Conservation (phyloP, 64 coral and sea anemone genomes). For the Pocillopora damicornis region DNA sequence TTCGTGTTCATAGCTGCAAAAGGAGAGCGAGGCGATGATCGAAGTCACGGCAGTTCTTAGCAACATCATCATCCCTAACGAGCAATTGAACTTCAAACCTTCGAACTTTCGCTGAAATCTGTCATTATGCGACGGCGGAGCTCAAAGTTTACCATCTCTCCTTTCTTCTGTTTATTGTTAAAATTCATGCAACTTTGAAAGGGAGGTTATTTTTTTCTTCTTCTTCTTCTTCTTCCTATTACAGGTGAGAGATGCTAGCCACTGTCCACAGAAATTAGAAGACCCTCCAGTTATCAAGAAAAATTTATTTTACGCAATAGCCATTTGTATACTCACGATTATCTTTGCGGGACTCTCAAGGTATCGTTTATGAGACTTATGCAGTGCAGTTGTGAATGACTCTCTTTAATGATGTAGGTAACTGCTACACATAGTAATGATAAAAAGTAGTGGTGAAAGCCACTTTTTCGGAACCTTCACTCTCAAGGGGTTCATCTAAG, state of each 20-base stretch:
- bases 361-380: background rate
- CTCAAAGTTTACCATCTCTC: no score
- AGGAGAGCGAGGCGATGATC: no score
- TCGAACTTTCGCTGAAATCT: no score
- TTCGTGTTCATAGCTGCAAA: no score
- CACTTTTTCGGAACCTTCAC: no score
- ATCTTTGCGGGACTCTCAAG: background rate
- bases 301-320: slow-evolving; percentile 7
- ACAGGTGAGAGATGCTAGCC: background rate
- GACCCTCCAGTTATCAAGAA: slow-evolving; percentile 13
- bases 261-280: slow-evolving; percentile 31
- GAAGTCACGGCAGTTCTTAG: background rate
- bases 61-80: background rate
- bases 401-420: no score
- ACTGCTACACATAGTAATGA: no score
- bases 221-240: background rate
- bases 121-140: no score
- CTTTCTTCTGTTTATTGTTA: no score
- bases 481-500: no score
- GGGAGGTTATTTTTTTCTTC: background rate
- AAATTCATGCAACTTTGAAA: background rate
- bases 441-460: no score
- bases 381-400: background rate
- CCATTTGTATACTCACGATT: background rate
- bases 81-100: background rate